Evolutionary conservation across 1,140 invertebrate genomes (phyloP), one percentile per base, ranked within the genome.

Genomic region (Drosophila melanogaster): DNA sequence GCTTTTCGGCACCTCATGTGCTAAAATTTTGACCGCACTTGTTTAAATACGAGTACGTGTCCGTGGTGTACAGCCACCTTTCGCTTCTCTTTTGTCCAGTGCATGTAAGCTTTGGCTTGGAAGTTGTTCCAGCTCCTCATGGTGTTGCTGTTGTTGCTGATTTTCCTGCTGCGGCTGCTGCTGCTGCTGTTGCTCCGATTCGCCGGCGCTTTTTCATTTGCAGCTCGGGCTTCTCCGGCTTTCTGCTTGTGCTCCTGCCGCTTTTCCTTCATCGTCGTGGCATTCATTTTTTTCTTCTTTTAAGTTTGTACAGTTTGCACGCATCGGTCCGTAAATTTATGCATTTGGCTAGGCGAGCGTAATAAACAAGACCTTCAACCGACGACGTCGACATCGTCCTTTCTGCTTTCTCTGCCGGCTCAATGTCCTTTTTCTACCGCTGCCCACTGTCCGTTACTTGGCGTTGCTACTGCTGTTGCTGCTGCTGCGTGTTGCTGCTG

Each of bases 261-360:
- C 8, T 54, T 51, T 73, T 33, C 51, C 57, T 56, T 37, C 66
- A 69, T 47, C 64, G 26, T 55, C 41, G 50, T 49, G 43, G 50
- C 41, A 6, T 8, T 15, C 8, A 60, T 64, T 86, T 81, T 85
- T 83, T 89, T 12, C 61, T 64, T 86, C 79, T 85, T 83, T 83
- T 89, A 77, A 87, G 76, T 89, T 87, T 73, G 67, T 78, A 89
- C 84, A 89, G 84, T 89, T 89, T 80, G 84, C 84, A 89, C 84
- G 84, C 84, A 89, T 89, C 84, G 84, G 84, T 89, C 84, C 84
- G 84, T 89, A 89, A 89, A 89, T 89, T 89, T 89, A 89, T 89
- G 84, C 84, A 89, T 89, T 89, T 89, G 84, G 80, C 85, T 89
- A 89, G 73, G 84, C 80, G 84, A 89, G 85, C 85, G 84, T 89